A percentile compares a stretch with the other conserved stretches of the same genome.
Evolutionary conservation across 2,113 vertebrate genomes (phyloP).

Genomic region (Brienomyrus brachyistius): DNA sequence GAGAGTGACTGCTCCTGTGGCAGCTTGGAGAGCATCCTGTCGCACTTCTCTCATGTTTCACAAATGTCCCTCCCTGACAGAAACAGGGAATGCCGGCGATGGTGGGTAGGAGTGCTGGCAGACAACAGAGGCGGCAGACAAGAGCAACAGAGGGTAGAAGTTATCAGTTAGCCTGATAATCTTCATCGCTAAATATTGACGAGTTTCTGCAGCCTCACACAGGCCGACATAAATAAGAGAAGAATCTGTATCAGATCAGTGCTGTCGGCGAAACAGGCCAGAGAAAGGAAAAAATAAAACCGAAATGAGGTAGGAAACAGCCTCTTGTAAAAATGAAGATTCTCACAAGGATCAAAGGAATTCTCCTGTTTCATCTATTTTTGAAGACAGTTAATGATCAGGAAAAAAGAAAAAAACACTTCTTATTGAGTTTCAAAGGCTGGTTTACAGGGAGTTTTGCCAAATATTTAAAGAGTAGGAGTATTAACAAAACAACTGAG

Average conservation of each 20-base stretch:
- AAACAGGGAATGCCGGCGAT: neutral
- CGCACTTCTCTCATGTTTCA: neutral
- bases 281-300: neutral
- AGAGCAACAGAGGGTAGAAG: neutral
- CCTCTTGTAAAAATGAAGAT: neutral
- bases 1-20: neutral
- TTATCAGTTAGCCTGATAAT: neutral
- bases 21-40: neutral
- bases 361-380: neutral
- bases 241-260: neutral
- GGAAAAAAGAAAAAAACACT: constrained; percentile 8
- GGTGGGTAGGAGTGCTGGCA: neutral
- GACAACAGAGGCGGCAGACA: neutral
- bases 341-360: constrained; percentile 12
- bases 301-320: neutral
- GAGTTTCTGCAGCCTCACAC: neutral
- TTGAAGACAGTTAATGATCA: neutral
- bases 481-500: neutral
- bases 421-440: neutral
- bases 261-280: neutral
- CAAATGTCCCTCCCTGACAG: neutral
- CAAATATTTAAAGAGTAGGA: neutral
- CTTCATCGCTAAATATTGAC: neutral
- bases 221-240: neutral
- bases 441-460: neutral